Base-by-base conservation (phyloP, 1,140 invertebrate genomes). In the Planococcus citri region DNA sequence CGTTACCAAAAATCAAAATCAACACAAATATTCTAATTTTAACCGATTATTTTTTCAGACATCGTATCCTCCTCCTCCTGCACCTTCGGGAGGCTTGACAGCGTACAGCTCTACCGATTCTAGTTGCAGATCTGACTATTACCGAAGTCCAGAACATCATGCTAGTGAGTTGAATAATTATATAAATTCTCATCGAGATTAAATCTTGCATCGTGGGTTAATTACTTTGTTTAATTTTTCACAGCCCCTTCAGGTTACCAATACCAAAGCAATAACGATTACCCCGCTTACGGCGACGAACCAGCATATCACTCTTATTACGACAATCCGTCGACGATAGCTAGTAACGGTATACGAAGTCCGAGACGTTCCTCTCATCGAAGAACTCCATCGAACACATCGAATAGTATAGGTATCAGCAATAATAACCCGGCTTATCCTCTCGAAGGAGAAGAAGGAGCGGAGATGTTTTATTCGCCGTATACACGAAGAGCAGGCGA, bases 331-430 rank as follows among this genome's bases (percentile, higher is more conserved):
- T 24, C 6, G 3, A 64, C 20, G 22, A 17, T n/a, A n/a, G n/a
- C n/a, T n/a, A 64, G n/a, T 20, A 67, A 17, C 41, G 21, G 4
- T 70, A 37, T 64, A 20, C 71, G 64, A n/a, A 69, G 12, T 41
- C 68, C 17, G 8, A 27, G 70, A 20, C 27, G 79, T 2, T 81
- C 82, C 51, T 79, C 78, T 1, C 87, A 88, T 76, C 80, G 84
- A 71, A 80, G 86, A 69, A 89, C 87, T 2, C 83, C 86, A 2
- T 88, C 87, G 3, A 88, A 88, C 76, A 84, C 87, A 10, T 88
- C 86, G n/a, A 87, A 83, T 73, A 82, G 83, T 4, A 84, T 82
- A 70, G 83, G 81, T 12, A 77, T 79, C 10, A 72, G 69, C 68
- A 81, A 80, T 58, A 76, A 84, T 6, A 85, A 83, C 78, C 85